phyloP scores from a whole-genome alignment of 1,140 invertebrate genomes.

The Drosophila cardini region DNA sequence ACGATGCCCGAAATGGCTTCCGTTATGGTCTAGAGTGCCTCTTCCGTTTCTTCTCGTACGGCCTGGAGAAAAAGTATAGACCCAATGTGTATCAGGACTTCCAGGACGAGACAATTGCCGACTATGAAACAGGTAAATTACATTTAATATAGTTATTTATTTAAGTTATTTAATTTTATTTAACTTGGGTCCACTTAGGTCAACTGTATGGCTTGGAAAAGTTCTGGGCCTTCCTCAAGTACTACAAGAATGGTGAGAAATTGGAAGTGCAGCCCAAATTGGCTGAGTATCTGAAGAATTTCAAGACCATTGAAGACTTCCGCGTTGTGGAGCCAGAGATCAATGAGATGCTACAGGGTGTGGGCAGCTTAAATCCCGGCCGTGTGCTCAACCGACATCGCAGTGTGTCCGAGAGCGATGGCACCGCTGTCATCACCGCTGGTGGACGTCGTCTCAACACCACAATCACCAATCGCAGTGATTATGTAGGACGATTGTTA shows the following conservation, averaged over 20 bases:
- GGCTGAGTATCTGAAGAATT: constrained; percentile 92
- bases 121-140: constrained; percentile 94
- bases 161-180: neutral
- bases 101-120: constrained; percentile 95
- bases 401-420: constrained; percentile 87
- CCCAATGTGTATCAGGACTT: constrained; percentile 97
- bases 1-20: constrained; percentile 96
- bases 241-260: constrained; percentile 92
- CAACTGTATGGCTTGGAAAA: constrained; percentile 99
- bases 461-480: constrained; percentile 82
- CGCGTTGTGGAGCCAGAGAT: constrained; percentile 90
- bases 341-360: constrained; percentile 86
- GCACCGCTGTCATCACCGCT: constrained; percentile 66
- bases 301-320: constrained; percentile 98
- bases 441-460: constrained; percentile 78
- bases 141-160: neutral
- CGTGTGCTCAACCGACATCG: constrained; percentile 86
- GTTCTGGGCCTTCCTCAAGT: constrained; percentile 99
- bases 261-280: constrained; percentile 93
- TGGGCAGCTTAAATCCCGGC: constrained; percentile 84
- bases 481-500: constrained; percentile 78
- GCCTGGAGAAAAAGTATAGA: constrained; percentile 97
- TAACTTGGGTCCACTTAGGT: constrained; percentile 86
- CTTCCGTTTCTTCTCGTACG: constrained; percentile 99
- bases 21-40: constrained; percentile 97